Base-by-base conservation (phyloP, 92 coral and sea anemone species). In the Anthopleura xanthogrammica region DNA sequence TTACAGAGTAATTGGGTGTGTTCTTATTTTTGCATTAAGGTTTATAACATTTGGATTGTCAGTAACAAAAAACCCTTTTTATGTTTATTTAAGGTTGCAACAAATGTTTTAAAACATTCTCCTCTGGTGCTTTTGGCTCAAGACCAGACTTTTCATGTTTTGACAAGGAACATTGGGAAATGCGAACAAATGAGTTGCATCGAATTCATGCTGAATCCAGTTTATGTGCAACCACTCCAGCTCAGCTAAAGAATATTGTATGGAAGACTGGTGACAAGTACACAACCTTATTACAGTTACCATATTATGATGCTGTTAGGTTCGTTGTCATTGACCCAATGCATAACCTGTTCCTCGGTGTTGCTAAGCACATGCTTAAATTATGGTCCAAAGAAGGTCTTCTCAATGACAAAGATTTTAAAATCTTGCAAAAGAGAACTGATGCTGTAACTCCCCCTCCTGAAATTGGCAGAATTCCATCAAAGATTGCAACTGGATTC, bases 251-350 rank as follows among this genome's bases (percentile, higher is more conserved):
- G 42, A 41, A 71, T 87, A n/a, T 77, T 90, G 60, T 64, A 85
- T 50, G 93, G 90, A 1, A 90, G 88, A 82, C 84, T 42, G 93
- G 90, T 24, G 89, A 86, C 16, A 83, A 85, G 41, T 87, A 87
- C 68, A 50, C 93, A 7, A 82, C 55, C 11, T 77, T 90, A 20
- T 78, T 71, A 13, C 86, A 87, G 85, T 40, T 90, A 14, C 90
- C 93, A 3, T 90, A 90, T 80, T 90, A 87, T 79, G 90, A 90
- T 81, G 90, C 85, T 23, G 88, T 90, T 3, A 82, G 88, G 0
- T 90, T 83, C 72, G 77, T 87, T 12, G 80, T 87, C 40, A 77
- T 90, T 36, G 93, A 90, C 75, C 93, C 93, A n/a, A 79, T 79
- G 82, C 82, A 79, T n/a, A 55, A 58, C 72, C 82, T 56, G 16